phyloP scores from a whole-genome alignment of 1,140 invertebrate species.

The Hyposmocoma kahamanoa region DNA sequence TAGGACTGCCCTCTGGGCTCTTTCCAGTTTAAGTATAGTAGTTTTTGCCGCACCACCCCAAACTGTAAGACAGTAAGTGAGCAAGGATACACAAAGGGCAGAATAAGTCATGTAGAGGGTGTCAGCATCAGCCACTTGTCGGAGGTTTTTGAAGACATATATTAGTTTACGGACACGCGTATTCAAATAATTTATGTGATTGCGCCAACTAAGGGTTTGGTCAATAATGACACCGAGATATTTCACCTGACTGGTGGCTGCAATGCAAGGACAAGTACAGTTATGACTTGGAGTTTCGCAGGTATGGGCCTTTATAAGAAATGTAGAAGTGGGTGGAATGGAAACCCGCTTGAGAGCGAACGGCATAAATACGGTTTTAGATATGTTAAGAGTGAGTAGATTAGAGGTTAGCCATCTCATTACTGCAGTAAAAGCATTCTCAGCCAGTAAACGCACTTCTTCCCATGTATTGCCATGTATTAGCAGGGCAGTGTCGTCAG shows the following conservation, averaged over 20 bases:
- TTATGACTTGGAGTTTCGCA: no score
- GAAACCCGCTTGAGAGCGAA: constrained; percentile 3
- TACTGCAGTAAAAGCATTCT: constrained; percentile 1
- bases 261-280: neutral
- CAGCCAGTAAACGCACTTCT: constrained; percentile 7
- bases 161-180: constrained; percentile 14
- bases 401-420: constrained; percentile 13
- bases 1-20: no score
- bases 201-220: constrained; percentile 4
- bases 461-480: constrained; percentile 12
- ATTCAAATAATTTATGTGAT: constrained; percentile 11
- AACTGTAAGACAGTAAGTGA: constrained; percentile 12
- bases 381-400: constrained; percentile 15
- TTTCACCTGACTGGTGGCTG: neutral
- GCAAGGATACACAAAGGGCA: constrained; percentile 13
- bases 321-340: neutral
- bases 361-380: constrained; percentile 18
- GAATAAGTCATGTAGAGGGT: constrained; percentile 13
- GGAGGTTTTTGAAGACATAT: constrained; percentile 17
- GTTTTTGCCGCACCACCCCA: no score
- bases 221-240: constrained; percentile 13
- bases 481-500: constrained; percentile 20
- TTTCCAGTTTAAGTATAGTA: no score
- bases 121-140: constrained; percentile 6
- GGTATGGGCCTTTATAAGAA: no score